A percentile compares a stretch with the other conserved stretches of the same genome.
These are phyloP conservation scores for Ahaetulla prasina DNA, from an alignment of 2,113 vertebrate species.

Conservation along the genomic window DNA sequence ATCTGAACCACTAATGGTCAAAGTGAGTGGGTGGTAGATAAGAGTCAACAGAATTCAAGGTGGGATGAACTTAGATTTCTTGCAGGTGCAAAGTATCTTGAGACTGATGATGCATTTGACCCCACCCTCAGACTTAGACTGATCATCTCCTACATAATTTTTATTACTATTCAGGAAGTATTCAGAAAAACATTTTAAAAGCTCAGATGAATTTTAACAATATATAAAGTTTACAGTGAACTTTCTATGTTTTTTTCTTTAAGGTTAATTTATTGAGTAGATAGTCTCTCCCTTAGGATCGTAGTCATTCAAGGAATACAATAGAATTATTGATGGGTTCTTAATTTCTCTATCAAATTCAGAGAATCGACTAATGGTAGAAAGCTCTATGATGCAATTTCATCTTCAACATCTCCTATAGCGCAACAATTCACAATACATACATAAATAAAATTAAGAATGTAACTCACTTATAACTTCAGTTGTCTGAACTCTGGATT, in stretches of 20 bases:
- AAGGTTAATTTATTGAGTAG: constrained; percentile 48
- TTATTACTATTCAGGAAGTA: background rate
- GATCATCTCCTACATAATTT: background rate
- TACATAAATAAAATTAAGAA: background rate
- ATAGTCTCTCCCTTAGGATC: constrained; percentile 39
- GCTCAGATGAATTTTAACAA: constrained; percentile 32
- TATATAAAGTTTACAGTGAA: constrained; percentile 41
- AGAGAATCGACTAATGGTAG: constrained; percentile 20
- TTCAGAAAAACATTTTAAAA: constrained; percentile 20
- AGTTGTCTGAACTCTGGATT: background rate
- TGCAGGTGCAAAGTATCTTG: too few relatives aligned
- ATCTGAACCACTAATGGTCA: too few relatives aligned
- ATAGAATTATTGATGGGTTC: constrained; percentile 38
- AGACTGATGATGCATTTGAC: too few relatives aligned
- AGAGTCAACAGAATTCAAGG: too few relatives aligned
- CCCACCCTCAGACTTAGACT: too few relatives aligned
- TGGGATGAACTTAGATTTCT: too few relatives aligned
- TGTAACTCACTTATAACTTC: background rate
- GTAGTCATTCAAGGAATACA: constrained; percentile 48
- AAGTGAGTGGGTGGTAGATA: too few relatives aligned
- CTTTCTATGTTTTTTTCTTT: constrained; percentile 48
- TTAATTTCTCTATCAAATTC: constrained; percentile 20
- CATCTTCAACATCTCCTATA: constrained; percentile 34
- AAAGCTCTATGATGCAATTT: constrained; percentile 22
- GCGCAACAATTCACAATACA: background rate